Evolutionary conservation across 2,888 invertebrate species (phyloP), one percentile per base, ranked within the genome.

Genomic region (Hoplodrina blanda): DNA sequence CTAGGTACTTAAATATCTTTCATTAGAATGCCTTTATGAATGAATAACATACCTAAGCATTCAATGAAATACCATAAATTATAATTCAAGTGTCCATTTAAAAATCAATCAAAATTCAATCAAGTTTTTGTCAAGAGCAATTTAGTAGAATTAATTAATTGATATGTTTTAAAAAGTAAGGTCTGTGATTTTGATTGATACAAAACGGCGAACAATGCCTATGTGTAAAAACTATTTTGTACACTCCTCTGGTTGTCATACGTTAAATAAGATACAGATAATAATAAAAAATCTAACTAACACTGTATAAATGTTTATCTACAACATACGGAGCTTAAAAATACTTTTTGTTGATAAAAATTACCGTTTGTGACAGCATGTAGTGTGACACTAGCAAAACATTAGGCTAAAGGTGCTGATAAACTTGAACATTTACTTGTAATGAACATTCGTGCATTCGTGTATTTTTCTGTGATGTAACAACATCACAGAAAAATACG

Each of bases 21-120:
- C 33, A 37, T 37, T 37, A 8, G 8, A 37, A 37, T 37, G 37
- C 37, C 8, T 8, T 37, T 37, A n/a, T 4, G 11, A 8, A n/a
- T 50, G 44, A 44, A 44, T 41, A 11, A 41, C 7, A 33, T 5
- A n/a, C n/a, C n/a, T n/a, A 57, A 2, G 17, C 11, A 17, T 44
- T 46, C 13, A 25, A 56, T 57, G 15, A 53, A 66, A 49, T 49
- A 54, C 5, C 49, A 33, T 55, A 61, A 46, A 57, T 64, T 53
- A 62, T 52, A 49, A 53, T 53, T 59, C 50, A 69, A 19, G 13
- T 37, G 19, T 10, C 53, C 33, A 66, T 75, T 69, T 61, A 75
- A 62, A 80, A 62, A 62, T 60, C 52, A 62, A 78, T 80, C 33
- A 54, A 56, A 65, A 70, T 60, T 50, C 55, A 60, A 80, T 80